Conservation (phyloP, 2,888 invertebrate genomes). For the Dastarcus helophoroides region DNA sequence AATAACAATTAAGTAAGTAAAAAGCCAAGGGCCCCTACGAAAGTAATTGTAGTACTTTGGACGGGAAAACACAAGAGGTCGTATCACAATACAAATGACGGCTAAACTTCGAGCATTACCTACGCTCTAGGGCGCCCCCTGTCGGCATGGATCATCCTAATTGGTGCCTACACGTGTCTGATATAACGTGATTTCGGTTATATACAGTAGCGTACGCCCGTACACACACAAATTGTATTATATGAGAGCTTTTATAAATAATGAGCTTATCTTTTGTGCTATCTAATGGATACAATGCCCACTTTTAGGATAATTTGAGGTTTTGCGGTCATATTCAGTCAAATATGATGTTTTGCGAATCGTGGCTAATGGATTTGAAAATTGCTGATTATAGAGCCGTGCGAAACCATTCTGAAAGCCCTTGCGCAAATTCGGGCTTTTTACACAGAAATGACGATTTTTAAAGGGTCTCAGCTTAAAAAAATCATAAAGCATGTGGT, state of each 20-base stretch:
- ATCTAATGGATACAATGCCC: constrained; percentile 9
- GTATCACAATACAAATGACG: too few species aligned
- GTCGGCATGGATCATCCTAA: background rate
- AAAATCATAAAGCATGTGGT: too few species aligned
- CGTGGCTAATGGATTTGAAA: constrained; percentile 1
- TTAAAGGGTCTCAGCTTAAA: too few species aligned
- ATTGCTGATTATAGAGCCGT: background rate
- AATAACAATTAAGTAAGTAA: too few species aligned
- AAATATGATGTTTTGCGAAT: background rate
- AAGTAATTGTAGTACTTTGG: background rate
- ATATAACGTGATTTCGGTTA: background rate
- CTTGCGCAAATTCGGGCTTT: too few species aligned
- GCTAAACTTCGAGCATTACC: too few species aligned
- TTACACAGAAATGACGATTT: too few species aligned
- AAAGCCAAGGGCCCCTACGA: background rate
- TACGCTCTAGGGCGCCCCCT: background rate
- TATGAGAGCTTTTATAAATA: constrained; percentile 11
- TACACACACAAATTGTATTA: constrained; percentile 11
- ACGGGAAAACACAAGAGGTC: background rate
- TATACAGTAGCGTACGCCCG: constrained; percentile 3
- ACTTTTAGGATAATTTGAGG: constrained; percentile 1
- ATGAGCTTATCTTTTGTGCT: constrained; percentile 13
- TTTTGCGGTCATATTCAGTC: constrained; percentile 3
- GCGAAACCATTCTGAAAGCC: too few species aligned
- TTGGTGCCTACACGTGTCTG: constrained; percentile 1